A percentile compares a stretch with the other conserved stretches of the same genome.
These are phyloP conservation scores for Hermaeophaga mercurialis DNA, from an alignment of 2,888 invertebrate genomes.

Conservation along the genomic window DNA sequence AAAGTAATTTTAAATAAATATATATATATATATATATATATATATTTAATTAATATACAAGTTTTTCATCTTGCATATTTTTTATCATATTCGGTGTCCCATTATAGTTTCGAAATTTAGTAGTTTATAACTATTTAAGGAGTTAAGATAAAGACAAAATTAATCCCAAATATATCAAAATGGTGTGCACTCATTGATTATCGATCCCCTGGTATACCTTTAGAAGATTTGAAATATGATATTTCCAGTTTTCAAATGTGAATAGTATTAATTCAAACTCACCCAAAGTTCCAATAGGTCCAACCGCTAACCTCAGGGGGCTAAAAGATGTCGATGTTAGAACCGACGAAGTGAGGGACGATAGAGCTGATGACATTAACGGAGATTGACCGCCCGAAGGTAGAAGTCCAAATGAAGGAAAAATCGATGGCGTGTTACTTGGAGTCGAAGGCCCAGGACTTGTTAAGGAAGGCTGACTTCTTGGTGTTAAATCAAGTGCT, in stretches of 20 bases:
- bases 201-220: too few species aligned
- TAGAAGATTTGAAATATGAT: too few species aligned
- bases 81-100: too few species aligned
- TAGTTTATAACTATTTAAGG: too few species aligned
- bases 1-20: background rate
- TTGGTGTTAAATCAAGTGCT: slow-evolving; percentile 65
- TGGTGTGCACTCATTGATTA: too few species aligned
- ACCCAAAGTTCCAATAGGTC: slow-evolving; percentile 59
- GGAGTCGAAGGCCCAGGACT: slow-evolving; percentile 50
- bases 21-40: too few species aligned
- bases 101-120: too few species aligned
- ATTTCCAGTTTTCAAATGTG: too few species aligned
- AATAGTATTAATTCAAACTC: slow-evolving; percentile 11
- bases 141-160: too few species aligned
- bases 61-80: too few species aligned
- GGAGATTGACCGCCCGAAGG: slow-evolving; percentile 67
- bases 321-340: slow-evolving; percentile 86
- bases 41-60: too few species aligned
- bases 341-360: slow-evolving; percentile 79
- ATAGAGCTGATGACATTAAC: slow-evolving; percentile 78
- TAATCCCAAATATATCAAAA: too few species aligned
- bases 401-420: slow-evolving; percentile 63
- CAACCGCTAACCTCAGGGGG: slow-evolving; percentile 84
- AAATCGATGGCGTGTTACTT: slow-evolving; percentile 54
- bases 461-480: slow-evolving; percentile 46